Evolutionary conservation across 2,797 vertebrate genomes (phyloP), one percentile per base, ranked within the genome.

Genomic region (Coendou prehensilis): DNA sequence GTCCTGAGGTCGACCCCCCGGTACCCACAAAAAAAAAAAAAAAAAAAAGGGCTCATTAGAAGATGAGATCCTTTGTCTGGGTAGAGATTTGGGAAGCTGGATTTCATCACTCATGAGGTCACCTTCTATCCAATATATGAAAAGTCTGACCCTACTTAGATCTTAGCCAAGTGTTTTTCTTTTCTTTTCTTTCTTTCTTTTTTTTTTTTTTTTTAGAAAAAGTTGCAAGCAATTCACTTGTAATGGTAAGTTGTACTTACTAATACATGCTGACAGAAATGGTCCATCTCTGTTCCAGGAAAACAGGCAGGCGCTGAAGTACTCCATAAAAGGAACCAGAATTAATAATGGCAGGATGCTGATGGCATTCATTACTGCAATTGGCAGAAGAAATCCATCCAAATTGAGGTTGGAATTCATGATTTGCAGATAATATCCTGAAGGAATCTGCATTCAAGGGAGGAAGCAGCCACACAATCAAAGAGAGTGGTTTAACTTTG

Each of bases 361-460:
- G 97, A 99, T 98, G 87, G 99, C 99, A 22, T 99, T 99, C 98
- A 99, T 98, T 18, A 98, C 98, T 63, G 99, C 99, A 9, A 99
- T 98, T 23, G 99, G 99, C 97, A 99, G 97, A 90, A 99, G 98
- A 95, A 99, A 98, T 69, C 99, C 98, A 54, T 97, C 97, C 82
- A 98, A 97, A 86, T 98, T 98, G 95, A 98, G 93, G 96, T 98
- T 98, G 91, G 99, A 99, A 97, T 99, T 99, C 99, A 99, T 99
- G 2, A 99, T 99, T 98, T 99, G 99, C 61, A 99, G 99, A 97
- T 99, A 99, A 98, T 99, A 99, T 93, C 99, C 99, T 28, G 99
- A 99, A 59, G 99, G 99, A 97, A 99, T 99, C 99, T 99, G 97
- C 28, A 86, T 93, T 92, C 50, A 81, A 95, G 59, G 11, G 41